Percentiles rank a stretch among this genome's conserved stretches.
These are phyloP conservation scores for Lamprologus ornatipinnis DNA, from an alignment of 2,113 vertebrate species.

Conservation along the genomic window DNA sequence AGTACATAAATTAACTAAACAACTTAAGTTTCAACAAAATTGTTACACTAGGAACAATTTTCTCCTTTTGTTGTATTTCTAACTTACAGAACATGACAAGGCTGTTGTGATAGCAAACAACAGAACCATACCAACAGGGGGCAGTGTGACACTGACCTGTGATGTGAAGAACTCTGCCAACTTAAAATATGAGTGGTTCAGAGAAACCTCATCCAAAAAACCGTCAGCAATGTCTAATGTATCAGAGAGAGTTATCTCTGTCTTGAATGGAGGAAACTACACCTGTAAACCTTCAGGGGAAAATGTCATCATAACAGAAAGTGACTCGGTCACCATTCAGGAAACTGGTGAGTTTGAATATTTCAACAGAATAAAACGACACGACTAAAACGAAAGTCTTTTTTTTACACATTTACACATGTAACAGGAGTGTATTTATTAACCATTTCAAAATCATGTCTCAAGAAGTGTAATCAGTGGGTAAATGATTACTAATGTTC, in stretches of 20 bases:
- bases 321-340: background rate
- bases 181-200: background rate
- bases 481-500: too few relatives aligned
- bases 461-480: too few relatives aligned
- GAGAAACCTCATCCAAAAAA: background rate
- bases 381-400: too few relatives aligned
- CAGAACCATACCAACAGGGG: background rate
- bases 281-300: background rate
- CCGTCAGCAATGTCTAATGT: too few relatives aligned
- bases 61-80: background rate
- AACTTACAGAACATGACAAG: background rate
- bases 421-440: too few relatives aligned
- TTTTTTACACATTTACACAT: too few relatives aligned
- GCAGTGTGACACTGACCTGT: background rate
- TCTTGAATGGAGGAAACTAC: background rate
- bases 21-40: background rate
- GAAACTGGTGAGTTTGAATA: background rate
- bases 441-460: background rate
- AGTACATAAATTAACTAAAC: too few relatives aligned
- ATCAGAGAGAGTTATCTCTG: background rate
- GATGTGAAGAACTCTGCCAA: fast-evolving
- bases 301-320: background rate
- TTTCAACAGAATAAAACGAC: background rate
- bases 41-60: background rate
- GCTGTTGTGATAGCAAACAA: background rate